These are phyloP conservation scores for Pipistrellus kuhlii DNA, from an alignment of 2,797 vertebrate species.

Conservation along the genomic window DNA sequence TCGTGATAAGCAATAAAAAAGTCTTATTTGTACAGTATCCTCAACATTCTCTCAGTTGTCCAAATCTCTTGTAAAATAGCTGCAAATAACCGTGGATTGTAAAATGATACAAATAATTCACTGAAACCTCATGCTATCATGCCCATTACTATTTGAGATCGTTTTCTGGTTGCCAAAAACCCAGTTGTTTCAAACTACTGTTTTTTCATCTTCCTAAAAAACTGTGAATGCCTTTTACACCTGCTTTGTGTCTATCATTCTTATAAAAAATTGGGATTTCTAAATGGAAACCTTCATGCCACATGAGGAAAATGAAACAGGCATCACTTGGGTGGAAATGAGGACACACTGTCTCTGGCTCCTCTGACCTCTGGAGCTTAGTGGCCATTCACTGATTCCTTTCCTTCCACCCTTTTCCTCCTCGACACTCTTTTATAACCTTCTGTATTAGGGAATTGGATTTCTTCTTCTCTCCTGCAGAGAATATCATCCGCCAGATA, in stretches of 20 bases:
- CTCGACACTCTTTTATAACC: neutral
- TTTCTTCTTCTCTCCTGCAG: neutral
- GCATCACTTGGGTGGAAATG: neutral
- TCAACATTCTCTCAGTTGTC: conserved; percentile 3
- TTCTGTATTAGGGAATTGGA: neutral
- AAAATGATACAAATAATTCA: neutral
- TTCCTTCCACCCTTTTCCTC: neutral
- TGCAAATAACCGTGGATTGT: neutral
- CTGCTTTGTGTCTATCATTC: neutral
- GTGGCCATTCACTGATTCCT: neutral
- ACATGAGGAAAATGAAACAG: neutral
- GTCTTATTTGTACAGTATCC: neutral
- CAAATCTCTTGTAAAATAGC: conserved; percentile 46
- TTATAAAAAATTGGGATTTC: neutral
- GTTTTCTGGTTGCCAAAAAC: neutral
- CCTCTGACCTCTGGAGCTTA: neutral
- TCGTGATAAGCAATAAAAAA: conserved; percentile 20
- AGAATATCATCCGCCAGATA: neutral
- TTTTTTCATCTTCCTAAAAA: conserved; percentile 23
- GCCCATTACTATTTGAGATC: neutral
- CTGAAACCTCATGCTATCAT: neutral
- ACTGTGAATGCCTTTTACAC: neutral
- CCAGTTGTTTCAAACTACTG: neutral
- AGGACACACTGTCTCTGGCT: neutral
- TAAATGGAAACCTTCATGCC: neutral